Percentiles rank a stretch among this genome's conserved stretches.
Evolutionary conservation across 2,797 vertebrate species (phyloP).

Genomic region (Bradypodion pumilum): DNA sequence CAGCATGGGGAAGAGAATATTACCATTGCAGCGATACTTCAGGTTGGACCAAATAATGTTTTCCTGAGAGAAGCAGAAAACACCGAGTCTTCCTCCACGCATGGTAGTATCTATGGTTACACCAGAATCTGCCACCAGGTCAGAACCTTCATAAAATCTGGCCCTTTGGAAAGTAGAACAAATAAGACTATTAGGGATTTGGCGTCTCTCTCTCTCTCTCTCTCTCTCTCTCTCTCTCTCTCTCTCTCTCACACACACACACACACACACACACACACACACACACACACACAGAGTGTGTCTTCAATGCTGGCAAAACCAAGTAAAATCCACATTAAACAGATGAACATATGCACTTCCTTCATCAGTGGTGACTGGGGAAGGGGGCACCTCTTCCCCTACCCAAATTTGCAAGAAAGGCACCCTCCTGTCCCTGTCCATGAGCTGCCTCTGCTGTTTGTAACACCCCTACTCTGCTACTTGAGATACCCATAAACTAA

Average conservation of each 20-base stretch:
- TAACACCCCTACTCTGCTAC: not conserved
- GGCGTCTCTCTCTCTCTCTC: no score
- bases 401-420: no score
- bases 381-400: no score
- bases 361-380: not conserved
- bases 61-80: slow-evolving; percentile 99
- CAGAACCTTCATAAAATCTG: slow-evolving; percentile 93
- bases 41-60: slow-evolving; percentile 99
- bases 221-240: no score
- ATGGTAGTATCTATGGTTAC: slow-evolving; percentile 98
- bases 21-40: slow-evolving; percentile 98
- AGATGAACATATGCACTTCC: not conserved
- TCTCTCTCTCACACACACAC: no score
- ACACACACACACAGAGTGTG: no score
- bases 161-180: slow-evolving; percentile 77
- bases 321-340: not conserved
- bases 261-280: no score
- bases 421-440: no score
- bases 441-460: no score
- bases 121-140: slow-evolving; percentile 95
- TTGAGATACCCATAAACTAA: not conserved
- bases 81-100: slow-evolving; percentile 95
- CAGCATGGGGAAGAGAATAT: slow-evolving; percentile 7
- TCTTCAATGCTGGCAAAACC: not conserved
- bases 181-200: slow-evolving; percentile 1